phyloP scores from a whole-genome alignment of 1,140 invertebrate genomes.

The Homalodisca vitripennis region DNA sequence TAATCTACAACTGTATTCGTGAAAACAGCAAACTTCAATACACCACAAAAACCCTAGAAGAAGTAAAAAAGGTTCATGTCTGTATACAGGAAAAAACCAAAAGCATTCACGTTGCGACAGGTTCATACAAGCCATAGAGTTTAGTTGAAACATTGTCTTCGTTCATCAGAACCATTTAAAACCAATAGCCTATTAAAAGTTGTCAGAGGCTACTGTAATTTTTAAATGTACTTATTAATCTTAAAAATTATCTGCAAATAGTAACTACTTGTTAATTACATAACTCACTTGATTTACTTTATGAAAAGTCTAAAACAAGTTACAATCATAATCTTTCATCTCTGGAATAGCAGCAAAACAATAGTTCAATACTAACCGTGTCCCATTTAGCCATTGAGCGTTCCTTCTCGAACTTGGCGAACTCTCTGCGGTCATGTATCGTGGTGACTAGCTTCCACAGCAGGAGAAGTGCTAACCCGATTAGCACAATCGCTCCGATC shows the following conservation, averaged over 20 bases:
- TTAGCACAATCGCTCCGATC: slow-evolving; percentile 88
- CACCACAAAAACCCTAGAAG: no score
- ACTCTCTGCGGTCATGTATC: slow-evolving; percentile 94
- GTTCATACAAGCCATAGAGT: no score
- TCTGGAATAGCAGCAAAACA: slow-evolving; percentile 28
- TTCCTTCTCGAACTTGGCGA: slow-evolving; percentile 96
- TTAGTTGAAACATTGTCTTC: no score
- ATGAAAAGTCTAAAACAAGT: not conserved
- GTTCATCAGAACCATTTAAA: no score
- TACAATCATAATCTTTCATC: not conserved
- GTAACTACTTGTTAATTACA: not conserved
- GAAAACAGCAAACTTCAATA: no score
- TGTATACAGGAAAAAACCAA: no score
- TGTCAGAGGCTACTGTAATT: not conserved
- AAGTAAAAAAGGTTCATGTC: no score
- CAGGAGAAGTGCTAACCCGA: slow-evolving; percentile 85
- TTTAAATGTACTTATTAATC: not conserved
- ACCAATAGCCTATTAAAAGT: not conserved
- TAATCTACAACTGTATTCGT: no score
- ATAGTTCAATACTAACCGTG: slow-evolving; percentile 61
- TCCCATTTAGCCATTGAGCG: slow-evolving; percentile 94
- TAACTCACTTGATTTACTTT: not conserved
- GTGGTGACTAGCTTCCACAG: slow-evolving; percentile 96
- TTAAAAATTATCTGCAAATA: not conserved
- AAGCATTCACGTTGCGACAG: no score